Evolutionary conservation across 2,797 vertebrate genomes (phyloP).

Genomic region (Zalophus californianus): DNA sequence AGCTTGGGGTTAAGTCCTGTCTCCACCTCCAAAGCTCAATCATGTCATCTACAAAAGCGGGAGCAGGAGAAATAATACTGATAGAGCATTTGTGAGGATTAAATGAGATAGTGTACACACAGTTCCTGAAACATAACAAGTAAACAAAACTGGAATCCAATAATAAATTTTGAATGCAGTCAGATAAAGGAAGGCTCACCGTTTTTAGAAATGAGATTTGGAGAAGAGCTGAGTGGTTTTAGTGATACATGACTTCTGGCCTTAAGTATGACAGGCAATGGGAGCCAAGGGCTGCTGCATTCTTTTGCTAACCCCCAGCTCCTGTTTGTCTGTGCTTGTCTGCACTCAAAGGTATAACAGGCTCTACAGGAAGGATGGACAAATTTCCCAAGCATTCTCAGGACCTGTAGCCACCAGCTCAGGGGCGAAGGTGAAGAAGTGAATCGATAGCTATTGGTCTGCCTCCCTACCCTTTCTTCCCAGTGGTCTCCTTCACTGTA

Average conservation of each 20-base stretch:
- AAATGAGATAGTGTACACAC: background rate
- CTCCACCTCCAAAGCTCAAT: background rate
- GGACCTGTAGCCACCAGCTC: background rate
- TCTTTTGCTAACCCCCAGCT: background rate
- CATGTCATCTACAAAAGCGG: background rate
- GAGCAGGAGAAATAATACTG: background rate
- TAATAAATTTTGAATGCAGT: background rate
- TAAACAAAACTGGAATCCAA: background rate
- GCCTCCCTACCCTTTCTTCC: background rate
- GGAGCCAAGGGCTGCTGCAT: background rate
- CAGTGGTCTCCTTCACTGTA: background rate
- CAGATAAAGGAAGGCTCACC: background rate
- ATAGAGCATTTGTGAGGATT: background rate
- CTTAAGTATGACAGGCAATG: background rate
- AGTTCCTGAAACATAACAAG: background rate
- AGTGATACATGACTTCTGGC: background rate
- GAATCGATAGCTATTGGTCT: background rate
- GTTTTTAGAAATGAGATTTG: background rate
- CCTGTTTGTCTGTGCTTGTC: background rate
- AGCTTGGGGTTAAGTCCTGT: background rate
- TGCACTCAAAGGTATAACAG: background rate
- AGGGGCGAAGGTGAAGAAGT: background rate
- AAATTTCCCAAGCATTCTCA: background rate
- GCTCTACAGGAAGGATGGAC: background rate
- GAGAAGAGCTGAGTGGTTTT: background rate